Base-by-base conservation (phyloP, 1,140 invertebrate genomes). In the Ganaspis sp. region DNA sequence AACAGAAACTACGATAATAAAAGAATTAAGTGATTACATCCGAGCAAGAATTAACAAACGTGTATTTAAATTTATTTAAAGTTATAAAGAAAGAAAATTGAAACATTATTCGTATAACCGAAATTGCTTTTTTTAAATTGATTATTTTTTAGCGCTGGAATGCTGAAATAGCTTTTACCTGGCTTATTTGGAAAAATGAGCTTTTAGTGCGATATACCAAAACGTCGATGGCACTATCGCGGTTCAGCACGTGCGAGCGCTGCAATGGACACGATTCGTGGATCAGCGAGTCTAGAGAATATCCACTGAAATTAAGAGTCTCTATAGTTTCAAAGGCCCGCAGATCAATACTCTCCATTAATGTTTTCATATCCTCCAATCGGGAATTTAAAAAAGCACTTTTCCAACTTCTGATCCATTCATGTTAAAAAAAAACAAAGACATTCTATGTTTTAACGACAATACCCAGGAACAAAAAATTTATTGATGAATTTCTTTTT, bases 311-410 rank as follows among this genome's bases (percentile, higher is more conserved):
- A 84, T 84, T 83, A 81, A 75, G 74, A 79, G 71, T 69, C 75
- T 64, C 49, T 82, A 73, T 69, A 75, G 72, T 72, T 70, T 77
- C 11, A 17, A 37, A 26, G 69, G 76, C 69, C 77, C 74, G 64
- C 49, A 64, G 74, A 85, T 85, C 82, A 85, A 85, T 85, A 84
- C 76, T 38, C 54, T 40, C 45, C 72, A 58, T 42, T 74, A 83
- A 71, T 77, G 69, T 72, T 58, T 54, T 54, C 71, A 74, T 70
- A 80, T 76, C 73, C 69, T 78, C 73, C 53, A 54, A 54, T 1
- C 40, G 17, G 21, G 15, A 26, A 21, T 72, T 21, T 8, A 58
- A 21, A 58, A 21, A 58, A 9, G 53, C 1, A 58, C 23, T 58
- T 58, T 19, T 17, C 19, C 53, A 19, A 21, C 8, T 34, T 34